Evolutionary conservation across 2,888 invertebrate species (phyloP).

Genomic region (Ophion ventricosus): DNA sequence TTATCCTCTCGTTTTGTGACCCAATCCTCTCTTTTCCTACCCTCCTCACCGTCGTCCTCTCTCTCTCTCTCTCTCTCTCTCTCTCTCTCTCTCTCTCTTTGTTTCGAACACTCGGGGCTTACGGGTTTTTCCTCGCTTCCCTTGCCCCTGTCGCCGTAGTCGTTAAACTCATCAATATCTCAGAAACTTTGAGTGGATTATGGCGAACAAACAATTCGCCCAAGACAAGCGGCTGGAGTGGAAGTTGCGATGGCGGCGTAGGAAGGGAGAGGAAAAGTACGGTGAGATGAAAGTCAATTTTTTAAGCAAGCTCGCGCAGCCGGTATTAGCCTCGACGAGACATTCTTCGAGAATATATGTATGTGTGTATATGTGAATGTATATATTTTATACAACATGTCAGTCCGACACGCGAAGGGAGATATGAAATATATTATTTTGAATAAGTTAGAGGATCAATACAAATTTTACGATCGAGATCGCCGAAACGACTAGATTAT

Average conservation of each 20-base stretch:
- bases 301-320: conserved; percentile 18
- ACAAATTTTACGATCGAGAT: neutral
- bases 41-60: neutral
- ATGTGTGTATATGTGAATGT: neutral
- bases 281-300: conserved; percentile 49
- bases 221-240: neutral
- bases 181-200: conserved; percentile 62
- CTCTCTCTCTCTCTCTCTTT: conserved; percentile 19
- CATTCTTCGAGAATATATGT: neutral
- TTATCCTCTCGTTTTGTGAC: conserved; percentile 6
- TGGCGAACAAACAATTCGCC: conserved; percentile 56
- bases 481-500: neutral
- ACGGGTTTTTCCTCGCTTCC: conserved; percentile 32
- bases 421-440: conserved; percentile 2
- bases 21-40: neutral
- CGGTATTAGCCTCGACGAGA: conserved; percentile 1
- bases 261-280: neutral
- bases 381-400: neutral
- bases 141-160: conserved; percentile 33
- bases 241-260: neutral
- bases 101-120: conserved; percentile 31
- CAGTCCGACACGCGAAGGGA: neutral
- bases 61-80: conserved; percentile 14
- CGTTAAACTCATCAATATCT: conserved; percentile 62
- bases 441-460: neutral